Conservation (phyloP, 2,888 invertebrate genomes). For the Syritta pipiens region DNA sequence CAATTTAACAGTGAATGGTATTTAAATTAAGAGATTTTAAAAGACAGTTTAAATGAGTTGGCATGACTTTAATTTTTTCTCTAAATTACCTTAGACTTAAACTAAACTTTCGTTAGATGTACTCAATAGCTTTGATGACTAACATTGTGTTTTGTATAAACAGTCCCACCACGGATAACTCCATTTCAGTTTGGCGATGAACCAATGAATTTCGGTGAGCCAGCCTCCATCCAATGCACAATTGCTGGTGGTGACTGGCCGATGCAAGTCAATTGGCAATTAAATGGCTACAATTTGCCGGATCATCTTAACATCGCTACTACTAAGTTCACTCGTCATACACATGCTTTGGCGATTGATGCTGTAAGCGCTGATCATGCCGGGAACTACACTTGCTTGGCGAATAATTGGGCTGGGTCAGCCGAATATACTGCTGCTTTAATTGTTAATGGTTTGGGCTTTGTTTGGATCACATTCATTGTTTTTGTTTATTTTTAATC, state of each 20-base stretch:
- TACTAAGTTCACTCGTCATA: slow-evolving; percentile 73
- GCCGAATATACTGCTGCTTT: slow-evolving; percentile 81
- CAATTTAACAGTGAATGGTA: slow-evolving; percentile 83
- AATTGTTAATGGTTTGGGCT: slow-evolving; percentile 82
- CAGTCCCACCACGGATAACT: slow-evolving; percentile 86
- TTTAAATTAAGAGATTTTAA: slow-evolving; percentile 29
- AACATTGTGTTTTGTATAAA: slow-evolving; percentile 20
- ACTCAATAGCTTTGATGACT: slow-evolving; percentile 48
- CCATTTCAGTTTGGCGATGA: slow-evolving; percentile 88
- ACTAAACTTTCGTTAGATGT: slow-evolving; percentile 21
- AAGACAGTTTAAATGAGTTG: slow-evolving; percentile 13
- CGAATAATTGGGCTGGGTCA: slow-evolving; percentile 82
- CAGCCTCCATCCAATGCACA: slow-evolving; percentile 83
- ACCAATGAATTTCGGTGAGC: slow-evolving; percentile 86
- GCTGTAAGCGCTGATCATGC: slow-evolving; percentile 82
- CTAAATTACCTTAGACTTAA: slow-evolving; percentile 11
- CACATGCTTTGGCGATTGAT: slow-evolving; percentile 79
- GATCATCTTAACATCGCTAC: slow-evolving; percentile 71
- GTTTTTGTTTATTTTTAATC: slow-evolving; percentile 23
- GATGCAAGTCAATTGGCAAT: slow-evolving; percentile 81
- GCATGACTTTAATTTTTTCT: slow-evolving; percentile 51
- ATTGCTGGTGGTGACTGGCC: slow-evolving; percentile 81
- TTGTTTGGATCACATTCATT: slow-evolving; percentile 29
- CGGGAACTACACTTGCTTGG: slow-evolving; percentile 83
- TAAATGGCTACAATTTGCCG: slow-evolving; percentile 79